These are phyloP conservation scores for Labeo catla DNA, from an alignment of 2,113 vertebrate genomes.

Conservation along the genomic window DNA sequence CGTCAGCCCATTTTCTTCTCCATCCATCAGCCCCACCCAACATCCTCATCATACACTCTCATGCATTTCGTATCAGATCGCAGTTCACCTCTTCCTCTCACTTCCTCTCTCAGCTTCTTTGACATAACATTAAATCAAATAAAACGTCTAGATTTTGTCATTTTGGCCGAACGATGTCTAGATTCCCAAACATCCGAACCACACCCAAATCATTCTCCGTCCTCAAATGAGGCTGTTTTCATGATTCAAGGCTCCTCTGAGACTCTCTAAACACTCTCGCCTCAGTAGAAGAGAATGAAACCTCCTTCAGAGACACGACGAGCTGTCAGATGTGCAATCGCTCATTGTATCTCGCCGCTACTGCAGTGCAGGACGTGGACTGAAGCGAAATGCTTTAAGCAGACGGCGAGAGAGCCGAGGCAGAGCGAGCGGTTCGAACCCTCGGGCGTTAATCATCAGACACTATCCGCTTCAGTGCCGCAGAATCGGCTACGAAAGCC, in stretches of 20 bases:
- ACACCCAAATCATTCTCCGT: neutral
- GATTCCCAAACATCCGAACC: neutral
- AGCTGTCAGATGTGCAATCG: conserved; percentile 1
- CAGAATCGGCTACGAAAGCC: neutral
- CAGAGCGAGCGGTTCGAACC: neutral
- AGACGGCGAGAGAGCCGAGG: neutral
- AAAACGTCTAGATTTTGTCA: neutral
- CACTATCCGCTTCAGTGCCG: neutral
- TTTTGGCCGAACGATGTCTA: neutral
- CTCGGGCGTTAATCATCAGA: neutral
- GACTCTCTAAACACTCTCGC: neutral
- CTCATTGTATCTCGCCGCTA: neutral
- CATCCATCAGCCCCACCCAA: conserved; percentile 30
- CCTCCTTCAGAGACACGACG: neutral
- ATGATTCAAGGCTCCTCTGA: neutral
- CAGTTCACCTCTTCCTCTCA: neutral
- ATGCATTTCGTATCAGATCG: conserved; percentile 5
- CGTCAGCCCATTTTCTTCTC: conserved; percentile 2
- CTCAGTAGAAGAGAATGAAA: neutral
- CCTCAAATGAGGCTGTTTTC: neutral
- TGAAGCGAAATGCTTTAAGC: neutral
- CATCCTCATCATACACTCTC: neutral
- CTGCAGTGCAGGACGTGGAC: conserved; percentile 32
- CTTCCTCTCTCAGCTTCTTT: neutral
- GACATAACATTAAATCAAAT: neutral